These are phyloP conservation scores for Seriola rivoliana DNA, from an alignment of 2,113 vertebrate genomes.

Conservation along the genomic window DNA sequence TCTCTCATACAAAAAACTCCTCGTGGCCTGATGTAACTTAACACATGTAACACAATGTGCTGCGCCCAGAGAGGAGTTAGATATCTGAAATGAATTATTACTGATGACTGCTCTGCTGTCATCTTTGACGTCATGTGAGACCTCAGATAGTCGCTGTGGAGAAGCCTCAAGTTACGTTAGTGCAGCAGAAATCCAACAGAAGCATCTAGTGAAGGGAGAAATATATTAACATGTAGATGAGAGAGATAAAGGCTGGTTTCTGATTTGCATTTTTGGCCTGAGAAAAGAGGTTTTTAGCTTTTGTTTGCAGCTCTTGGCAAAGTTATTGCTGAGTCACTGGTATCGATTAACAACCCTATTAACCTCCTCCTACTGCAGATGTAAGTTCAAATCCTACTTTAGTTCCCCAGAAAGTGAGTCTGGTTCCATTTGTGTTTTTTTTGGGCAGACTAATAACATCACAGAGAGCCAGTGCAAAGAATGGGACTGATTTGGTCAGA, in stretches of 20 bases:
- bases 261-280: neutral
- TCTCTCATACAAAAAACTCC: neutral
- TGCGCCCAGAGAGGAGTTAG: too few relatives aligned
- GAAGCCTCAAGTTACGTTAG: neutral
- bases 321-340: neutral
- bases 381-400: neutral
- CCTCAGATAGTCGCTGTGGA: neutral
- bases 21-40: neutral
- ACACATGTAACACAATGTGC: neutral
- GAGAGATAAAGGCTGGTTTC: neutral
- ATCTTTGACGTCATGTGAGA: neutral
- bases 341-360: neutral
- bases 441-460: too few relatives aligned
- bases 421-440: neutral
- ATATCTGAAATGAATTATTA: neutral
- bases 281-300: neutral
- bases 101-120: neutral
- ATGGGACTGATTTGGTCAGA: too few relatives aligned
- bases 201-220: accelerated
- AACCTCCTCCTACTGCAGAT: neutral
- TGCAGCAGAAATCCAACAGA: neutral
- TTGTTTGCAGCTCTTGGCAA: neutral
- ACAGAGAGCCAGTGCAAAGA: too few relatives aligned
- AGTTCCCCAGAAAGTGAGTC: neutral
- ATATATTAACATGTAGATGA: neutral